A percentile compares a stretch with the other conserved stretches of the same genome.
Conservation (phyloP, 35 echinoderm and acorn worm genomes). For the Heliocidaris tuberculata region DNA sequence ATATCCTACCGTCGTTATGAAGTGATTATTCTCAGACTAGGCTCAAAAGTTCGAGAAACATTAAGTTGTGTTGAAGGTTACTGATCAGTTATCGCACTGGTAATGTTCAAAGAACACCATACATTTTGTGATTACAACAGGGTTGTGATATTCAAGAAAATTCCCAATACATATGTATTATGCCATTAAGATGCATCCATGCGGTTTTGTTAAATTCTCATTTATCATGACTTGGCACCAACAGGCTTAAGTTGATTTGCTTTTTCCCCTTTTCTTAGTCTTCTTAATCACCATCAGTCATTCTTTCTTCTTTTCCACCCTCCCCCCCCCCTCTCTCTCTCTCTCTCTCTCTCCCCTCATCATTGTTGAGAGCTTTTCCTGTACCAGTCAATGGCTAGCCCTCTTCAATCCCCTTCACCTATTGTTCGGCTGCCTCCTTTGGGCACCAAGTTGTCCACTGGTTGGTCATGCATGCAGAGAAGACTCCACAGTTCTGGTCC, state of each 20-base stretch:
- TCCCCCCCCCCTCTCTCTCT: neutral
- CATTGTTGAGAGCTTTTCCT: conserved; percentile 31
- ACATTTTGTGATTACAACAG: no score
- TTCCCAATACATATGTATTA: no score
- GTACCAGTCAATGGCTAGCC: neutral
- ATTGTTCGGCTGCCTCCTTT: neutral
- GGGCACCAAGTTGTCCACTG: conserved; percentile 16
- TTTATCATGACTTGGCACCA: neutral
- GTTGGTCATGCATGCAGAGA: neutral
- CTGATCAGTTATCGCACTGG: no score
- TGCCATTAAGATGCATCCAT: neutral
- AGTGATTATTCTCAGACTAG: no score
- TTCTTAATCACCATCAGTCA: conserved; percentile 17
- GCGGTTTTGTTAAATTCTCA: neutral
- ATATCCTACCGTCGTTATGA: no score
- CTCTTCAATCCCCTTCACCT: neutral
- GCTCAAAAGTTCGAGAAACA: no score
- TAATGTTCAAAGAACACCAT: no score
- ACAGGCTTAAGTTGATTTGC: neutral
- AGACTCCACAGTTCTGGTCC: conserved; percentile 1
- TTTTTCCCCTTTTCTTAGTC: neutral
- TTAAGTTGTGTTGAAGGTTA: no score
- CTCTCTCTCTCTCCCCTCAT: neutral
- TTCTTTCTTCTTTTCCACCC: neutral
- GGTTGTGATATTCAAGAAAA: no score